Conservation (phyloP, 2,113 vertebrate genomes). For the Poicephalus meyeri region DNA sequence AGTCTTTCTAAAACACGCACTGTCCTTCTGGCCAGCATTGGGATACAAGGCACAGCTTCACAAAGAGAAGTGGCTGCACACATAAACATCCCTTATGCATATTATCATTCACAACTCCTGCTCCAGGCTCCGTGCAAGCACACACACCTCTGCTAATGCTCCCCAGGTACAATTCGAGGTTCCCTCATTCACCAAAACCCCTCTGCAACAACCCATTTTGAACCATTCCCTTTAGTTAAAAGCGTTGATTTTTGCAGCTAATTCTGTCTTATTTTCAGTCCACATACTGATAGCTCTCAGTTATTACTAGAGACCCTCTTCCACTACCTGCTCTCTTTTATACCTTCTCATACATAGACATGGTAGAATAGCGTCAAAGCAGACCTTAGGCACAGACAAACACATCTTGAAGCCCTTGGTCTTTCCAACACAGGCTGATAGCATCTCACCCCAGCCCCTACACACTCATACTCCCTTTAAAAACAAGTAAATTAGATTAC, state of each 20-base stretch:
- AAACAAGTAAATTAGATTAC: not conserved
- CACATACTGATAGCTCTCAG: not conserved
- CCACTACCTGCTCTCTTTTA: not conserved
- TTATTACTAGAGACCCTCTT: not conserved
- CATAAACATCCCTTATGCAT: not conserved
- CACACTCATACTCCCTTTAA: not conserved
- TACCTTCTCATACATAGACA: not conserved
- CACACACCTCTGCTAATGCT: not conserved
- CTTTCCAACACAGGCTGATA: not conserved
- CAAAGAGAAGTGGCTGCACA: not conserved
- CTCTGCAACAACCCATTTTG: not conserved
- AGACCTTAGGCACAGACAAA: not conserved
- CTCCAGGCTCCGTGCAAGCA: fast-evolving
- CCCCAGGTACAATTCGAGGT: too few relatives aligned
- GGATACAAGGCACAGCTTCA: not conserved
- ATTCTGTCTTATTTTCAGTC: slow-evolving; percentile 8
- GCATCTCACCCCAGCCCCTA: not conserved
- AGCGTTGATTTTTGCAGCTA: not conserved
- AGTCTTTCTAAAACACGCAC: fast-evolving
- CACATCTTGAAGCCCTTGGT: not conserved
- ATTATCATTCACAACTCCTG: fast-evolving
- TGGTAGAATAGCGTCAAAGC: not conserved
- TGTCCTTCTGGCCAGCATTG: fast-evolving
- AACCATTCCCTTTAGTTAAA: not conserved
- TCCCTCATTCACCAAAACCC: not conserved